Evolutionary conservation across 2,888 invertebrate species (phyloP).

Genomic region (Dorcus hopei): DNA sequence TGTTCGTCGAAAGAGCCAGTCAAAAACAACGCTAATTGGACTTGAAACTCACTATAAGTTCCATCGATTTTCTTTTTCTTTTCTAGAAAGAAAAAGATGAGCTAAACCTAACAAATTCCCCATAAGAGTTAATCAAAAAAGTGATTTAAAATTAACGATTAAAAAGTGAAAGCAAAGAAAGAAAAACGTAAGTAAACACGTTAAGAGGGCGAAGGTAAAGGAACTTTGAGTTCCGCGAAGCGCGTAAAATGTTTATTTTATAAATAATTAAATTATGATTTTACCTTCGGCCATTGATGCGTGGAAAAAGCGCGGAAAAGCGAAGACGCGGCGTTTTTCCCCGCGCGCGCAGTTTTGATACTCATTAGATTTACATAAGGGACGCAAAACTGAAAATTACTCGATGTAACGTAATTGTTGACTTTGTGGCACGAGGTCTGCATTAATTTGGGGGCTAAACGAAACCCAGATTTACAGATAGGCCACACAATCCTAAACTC

Average conservation of each 20-base stretch:
- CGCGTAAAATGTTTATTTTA: constrained; percentile 1
- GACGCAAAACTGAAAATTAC: constrained; percentile 10
- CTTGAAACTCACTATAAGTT: too few species aligned
- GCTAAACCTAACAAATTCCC: too few species aligned
- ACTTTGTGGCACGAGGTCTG: constrained; percentile 36
- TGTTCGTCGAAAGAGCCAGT: too few species aligned
- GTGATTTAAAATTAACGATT: too few species aligned
- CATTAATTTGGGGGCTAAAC: constrained; percentile 42
- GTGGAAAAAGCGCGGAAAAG: constrained; percentile 3
- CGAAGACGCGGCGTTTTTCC: not conserved
- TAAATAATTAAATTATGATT: constrained; percentile 7
- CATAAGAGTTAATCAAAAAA: too few species aligned
- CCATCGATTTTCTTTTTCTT: too few species aligned
- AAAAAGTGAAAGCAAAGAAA: too few species aligned
- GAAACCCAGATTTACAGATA: constrained; percentile 42
- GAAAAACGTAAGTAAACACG: not conserved
- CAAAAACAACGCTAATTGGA: too few species aligned
- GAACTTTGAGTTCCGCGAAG: not conserved
- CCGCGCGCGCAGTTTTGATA: not conserved
- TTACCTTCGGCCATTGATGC: not conserved
- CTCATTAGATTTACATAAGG: constrained; percentile 8
- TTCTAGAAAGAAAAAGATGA: too few species aligned
- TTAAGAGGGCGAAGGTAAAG: constrained; percentile 1
- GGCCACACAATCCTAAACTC: constrained; percentile 37
- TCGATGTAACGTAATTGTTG: constrained; percentile 33